Conservation (phyloP, 2,888 invertebrate genomes). For the Ormia ochracea region DNA sequence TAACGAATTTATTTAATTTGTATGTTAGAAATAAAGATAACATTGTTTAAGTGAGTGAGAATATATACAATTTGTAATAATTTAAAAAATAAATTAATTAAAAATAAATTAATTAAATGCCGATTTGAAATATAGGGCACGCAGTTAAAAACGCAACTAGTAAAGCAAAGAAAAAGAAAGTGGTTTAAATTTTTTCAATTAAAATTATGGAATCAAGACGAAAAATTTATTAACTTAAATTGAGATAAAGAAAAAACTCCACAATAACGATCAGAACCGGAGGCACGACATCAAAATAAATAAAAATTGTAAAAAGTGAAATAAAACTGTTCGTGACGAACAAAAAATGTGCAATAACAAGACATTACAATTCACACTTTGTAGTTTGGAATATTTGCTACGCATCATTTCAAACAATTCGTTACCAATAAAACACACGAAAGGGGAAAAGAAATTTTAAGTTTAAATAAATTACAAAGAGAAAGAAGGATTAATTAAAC, state of each 20-base stretch:
- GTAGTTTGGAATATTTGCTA: constrained; percentile 50
- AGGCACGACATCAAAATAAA: neutral
- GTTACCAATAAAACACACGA: constrained; percentile 16
- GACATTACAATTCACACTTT: constrained; percentile 62
- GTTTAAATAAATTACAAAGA: neutral
- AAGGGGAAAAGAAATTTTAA: constrained; percentile 3
- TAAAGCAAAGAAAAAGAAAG: neutral
- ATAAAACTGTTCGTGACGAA: constrained; percentile 9
- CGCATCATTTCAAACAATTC: constrained; percentile 44
- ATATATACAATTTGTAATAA: neutral
- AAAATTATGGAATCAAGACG: neutral
- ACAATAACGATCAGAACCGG: neutral
- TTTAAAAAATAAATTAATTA: neutral
- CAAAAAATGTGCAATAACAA: constrained; percentile 41
- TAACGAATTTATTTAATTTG: too few relatives aligned
- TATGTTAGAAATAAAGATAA: too few relatives aligned
- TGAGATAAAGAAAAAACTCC: neutral
- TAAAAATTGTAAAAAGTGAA: neutral
- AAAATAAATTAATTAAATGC: neutral
- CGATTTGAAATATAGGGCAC: neutral
- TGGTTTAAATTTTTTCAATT: constrained; percentile 28
- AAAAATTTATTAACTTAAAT: neutral
- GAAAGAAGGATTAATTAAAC: constrained; percentile 26
- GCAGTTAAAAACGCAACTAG: neutral
- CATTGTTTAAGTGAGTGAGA: neutral